These are phyloP conservation scores for Sinohyriopsis cumingii DNA, from an alignment of 2,888 invertebrate genomes.

Conservation along the genomic window DNA sequence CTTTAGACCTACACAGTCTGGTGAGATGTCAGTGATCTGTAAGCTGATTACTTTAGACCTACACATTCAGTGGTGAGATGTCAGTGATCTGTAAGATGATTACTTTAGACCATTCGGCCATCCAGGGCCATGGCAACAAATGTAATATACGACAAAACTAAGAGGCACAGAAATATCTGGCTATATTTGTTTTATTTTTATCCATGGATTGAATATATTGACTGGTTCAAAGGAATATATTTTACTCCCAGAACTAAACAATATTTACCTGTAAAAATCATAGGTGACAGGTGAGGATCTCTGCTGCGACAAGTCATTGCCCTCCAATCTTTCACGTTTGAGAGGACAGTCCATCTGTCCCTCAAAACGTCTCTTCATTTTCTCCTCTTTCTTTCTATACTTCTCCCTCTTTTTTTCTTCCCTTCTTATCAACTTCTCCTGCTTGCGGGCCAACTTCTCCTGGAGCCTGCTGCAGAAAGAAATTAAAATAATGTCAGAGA, in stretches of 20 bases:
- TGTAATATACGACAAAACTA: no score
- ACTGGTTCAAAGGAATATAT: background rate
- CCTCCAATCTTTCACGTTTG: conserved; percentile 51
- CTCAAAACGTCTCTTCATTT: conserved; percentile 52
- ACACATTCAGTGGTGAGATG: no score
- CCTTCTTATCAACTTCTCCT: conserved; percentile 48
- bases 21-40: no score
- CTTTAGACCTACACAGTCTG: no score
- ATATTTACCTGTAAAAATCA: conserved; percentile 36
- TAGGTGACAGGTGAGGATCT: conserved; percentile 27
- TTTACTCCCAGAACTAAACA: background rate
- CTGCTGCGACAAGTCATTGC: conserved; percentile 10
- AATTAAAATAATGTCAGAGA: background rate
- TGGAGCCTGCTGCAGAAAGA: conserved; percentile 30
- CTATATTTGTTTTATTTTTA: no score
- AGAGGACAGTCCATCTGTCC: conserved; percentile 30
- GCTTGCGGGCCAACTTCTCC: conserved; percentile 42
- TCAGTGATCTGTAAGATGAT: no score
- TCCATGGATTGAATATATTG: no score
- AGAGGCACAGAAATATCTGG: no score
- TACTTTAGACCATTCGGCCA: no score
- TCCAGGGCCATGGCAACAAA: no score
- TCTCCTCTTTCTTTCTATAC: conserved; percentile 53
- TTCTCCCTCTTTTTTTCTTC: conserved; percentile 55
- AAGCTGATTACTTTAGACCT: no score